Conservation (phyloP, 2,113 vertebrate species). For the Lichenostomus cassidix region DNA sequence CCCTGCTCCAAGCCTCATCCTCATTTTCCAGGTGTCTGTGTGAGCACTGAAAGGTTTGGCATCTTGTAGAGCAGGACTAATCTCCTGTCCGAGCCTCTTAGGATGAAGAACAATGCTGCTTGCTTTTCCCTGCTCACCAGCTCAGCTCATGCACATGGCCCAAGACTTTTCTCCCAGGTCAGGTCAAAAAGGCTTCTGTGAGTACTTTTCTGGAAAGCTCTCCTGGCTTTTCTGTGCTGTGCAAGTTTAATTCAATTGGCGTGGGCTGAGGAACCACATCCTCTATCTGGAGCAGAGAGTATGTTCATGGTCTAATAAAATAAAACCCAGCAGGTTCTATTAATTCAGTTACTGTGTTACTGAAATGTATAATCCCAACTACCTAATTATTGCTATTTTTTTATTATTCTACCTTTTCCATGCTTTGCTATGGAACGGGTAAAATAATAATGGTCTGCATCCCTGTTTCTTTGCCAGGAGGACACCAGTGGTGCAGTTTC, state of each 20-base stretch:
- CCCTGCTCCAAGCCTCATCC: not conserved
- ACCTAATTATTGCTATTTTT: not conserved
- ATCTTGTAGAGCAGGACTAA: not conserved
- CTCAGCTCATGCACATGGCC: not conserved
- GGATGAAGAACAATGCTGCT: not conserved
- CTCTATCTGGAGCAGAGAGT: rapidly evolving
- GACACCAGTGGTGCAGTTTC: rapidly evolving
- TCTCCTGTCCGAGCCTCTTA: not conserved
- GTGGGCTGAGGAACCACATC: not conserved
- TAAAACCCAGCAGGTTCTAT: not conserved
- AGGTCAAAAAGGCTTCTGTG: not conserved
- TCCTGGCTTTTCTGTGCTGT: not conserved
- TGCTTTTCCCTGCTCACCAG: not conserved
- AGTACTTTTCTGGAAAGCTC: not conserved
- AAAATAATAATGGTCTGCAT: not conserved
- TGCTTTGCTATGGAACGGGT: not conserved
- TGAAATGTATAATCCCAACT: not conserved
- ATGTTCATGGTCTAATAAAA: not conserved
- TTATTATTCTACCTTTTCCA: not conserved
- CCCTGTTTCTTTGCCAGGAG: not conserved
- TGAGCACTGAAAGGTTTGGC: not conserved
- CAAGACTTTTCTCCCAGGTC: not conserved
- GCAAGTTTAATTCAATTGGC: rapidly evolving
- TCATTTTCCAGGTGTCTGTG: not conserved
- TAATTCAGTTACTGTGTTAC: not conserved